Conservation (phyloP, 2,113 vertebrate genomes). For the Neodon shergylaensis region DNA sequence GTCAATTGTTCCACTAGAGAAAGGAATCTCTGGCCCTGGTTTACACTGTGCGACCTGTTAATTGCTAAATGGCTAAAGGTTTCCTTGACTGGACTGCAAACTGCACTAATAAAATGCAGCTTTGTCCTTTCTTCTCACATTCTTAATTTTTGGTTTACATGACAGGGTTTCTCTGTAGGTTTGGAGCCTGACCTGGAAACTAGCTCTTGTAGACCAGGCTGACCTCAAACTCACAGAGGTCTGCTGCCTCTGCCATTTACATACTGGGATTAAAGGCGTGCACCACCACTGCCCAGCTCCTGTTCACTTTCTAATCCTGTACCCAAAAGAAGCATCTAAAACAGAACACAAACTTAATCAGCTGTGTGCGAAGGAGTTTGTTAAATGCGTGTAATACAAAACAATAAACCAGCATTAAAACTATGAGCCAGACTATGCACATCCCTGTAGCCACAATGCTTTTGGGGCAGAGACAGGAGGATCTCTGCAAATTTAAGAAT, state of each 20-base stretch:
- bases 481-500: background rate
- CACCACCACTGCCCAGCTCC: background rate
- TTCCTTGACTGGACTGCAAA: background rate
- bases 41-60: background rate
- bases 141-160: too few species aligned
- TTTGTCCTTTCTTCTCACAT: background rate
- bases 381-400: background rate
- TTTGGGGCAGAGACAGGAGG: background rate
- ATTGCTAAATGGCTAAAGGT: background rate
- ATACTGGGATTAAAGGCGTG: too few species aligned
- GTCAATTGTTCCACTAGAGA: background rate
- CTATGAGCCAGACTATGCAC: background rate
- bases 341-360: background rate
- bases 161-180: too few species aligned
- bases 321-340: background rate
- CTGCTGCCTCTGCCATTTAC: accelerated
- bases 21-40: background rate
- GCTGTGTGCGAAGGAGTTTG: background rate
- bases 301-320: background rate
- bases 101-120: background rate
- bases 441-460: background rate
- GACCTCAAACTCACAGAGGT: too few species aligned
- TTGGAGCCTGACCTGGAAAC: too few species aligned
- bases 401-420: conserved; percentile 1
- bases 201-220: too few species aligned